Evolutionary conservation across 1,140 invertebrate species (phyloP), one percentile per base, ranked within the genome.

Genomic region (Pachyrhynchus sulphureomaculatus): DNA sequence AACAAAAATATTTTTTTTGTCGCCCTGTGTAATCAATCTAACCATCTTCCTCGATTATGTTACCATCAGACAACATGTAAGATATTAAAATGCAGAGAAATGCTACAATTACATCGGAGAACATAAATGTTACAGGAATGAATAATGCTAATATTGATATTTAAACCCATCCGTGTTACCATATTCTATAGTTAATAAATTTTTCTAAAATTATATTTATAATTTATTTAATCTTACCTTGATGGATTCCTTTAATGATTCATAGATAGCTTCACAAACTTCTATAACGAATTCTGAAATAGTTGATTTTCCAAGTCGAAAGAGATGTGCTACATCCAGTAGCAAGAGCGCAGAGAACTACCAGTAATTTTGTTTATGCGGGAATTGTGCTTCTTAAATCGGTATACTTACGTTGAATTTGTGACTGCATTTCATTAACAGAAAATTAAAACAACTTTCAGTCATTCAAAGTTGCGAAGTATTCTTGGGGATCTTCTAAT

Each of bases 291-390:
- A 52, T 36, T 37, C 48, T 9, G 29, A 52, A 36, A 52, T 21
- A 45, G 52, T 53, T 34, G n/a, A n/a, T n/a, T n/a, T n/a, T n/a
- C n/a, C n/a, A n/a, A n/a, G n/a, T n/a, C n/a, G n/a, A n/a, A n/a
- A n/a, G n/a, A n/a, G 34, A 51, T 65, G 65, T 58, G 56, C 56
- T 67, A 47, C 57, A 65, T 65, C 52, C 66, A 53, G 57, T 67
- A 57, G 66, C 45, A 51, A 67, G 58, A 65, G 62, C 65, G 36
- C 66, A 66, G 2, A 68, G 60, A 63, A 64, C 51, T 63, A 51
- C 64, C 39, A 59, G 63, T 63, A 64, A 60, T 64, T 68, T 66
- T 60, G 64, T 66, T 48, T 64, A 60, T 45, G 61, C 42, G 53
- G 53, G 42, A n/a, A n/a, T n/a, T n/a, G n/a, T n/a, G n/a, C n/a